Conservation (phyloP, 2,888 invertebrate genomes). For the Dryococelus australis region DNA sequence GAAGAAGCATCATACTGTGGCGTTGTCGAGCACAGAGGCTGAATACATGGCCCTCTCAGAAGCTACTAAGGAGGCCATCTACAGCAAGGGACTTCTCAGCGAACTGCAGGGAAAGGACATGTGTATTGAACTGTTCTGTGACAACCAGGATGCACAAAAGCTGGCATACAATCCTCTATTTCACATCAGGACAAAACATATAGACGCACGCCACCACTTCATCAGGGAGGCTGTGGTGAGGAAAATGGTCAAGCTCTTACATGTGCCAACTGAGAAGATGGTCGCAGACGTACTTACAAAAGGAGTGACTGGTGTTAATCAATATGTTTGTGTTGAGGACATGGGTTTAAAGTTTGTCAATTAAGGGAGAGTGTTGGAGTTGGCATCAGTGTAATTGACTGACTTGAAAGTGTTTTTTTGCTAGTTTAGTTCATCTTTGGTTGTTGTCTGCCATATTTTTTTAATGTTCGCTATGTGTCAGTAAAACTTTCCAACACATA, state of each 20-base stretch:
- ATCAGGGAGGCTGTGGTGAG: too few species aligned
- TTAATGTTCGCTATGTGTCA: too few species aligned
- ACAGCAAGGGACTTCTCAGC: too few species aligned
- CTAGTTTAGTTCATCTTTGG: too few species aligned
- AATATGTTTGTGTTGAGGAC: not conserved
- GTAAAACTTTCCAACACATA: too few species aligned
- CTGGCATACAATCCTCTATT: not conserved
- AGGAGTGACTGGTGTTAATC: too few species aligned
- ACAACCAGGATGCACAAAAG: not conserved
- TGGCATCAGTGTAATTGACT: not conserved
- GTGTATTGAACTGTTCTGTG: not conserved
- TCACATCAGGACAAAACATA: not conserved
- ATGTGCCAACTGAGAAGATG: not conserved
- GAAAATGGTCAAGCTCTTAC: not conserved
- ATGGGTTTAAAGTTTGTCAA: not conserved
- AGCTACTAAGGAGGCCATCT: too few species aligned
- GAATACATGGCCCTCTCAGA: too few species aligned
- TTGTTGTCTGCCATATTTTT: too few species aligned
- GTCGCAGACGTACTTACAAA: not conserved
- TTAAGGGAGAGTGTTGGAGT: not conserved
- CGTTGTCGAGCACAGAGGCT: too few species aligned
- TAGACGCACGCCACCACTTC: not conserved
- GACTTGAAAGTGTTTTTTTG: too few species aligned
- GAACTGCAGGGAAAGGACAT: not conserved
- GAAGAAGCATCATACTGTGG: not conserved